phyloP scores from a whole-genome alignment of 1,140 invertebrate species.

The Leptoteleia sp. region DNA sequence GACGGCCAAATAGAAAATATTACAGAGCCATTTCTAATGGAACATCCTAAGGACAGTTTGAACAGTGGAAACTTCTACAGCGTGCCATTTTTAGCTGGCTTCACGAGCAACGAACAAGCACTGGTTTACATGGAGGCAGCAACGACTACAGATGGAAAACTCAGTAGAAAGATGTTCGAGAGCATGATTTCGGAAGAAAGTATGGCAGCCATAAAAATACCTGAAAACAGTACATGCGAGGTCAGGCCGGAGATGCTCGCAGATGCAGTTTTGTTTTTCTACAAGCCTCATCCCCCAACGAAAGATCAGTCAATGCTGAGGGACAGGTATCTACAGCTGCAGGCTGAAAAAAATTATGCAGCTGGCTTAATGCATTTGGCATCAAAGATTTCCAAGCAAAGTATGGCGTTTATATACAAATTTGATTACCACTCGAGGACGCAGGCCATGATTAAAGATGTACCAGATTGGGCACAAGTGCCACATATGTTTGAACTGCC shows the following conservation, averaged over 20 bases:
- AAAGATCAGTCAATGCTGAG: conserved; percentile 83
- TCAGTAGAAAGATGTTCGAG: conserved; percentile 83
- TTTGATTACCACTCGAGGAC: conserved; percentile 89
- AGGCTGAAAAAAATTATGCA: conserved; percentile 88
- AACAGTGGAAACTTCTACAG: conserved; percentile 83
- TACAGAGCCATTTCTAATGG: conserved; percentile 85
- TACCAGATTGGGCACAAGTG: conserved; percentile 88
- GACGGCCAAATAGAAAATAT: conserved; percentile 86
- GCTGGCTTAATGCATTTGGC: conserved; percentile 86
- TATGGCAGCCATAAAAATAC: conserved; percentile 75
- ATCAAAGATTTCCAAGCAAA: conserved; percentile 83
- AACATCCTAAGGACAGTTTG: conserved; percentile 84
- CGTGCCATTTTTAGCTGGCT: conserved; percentile 87
- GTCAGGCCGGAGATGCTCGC: conserved; percentile 86
- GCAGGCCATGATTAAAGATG: conserved; percentile 82
- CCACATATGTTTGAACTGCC: conserved; percentile 90
- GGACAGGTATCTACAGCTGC: conserved; percentile 85
- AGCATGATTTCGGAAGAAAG: conserved; percentile 83
- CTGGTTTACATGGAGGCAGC: conserved; percentile 81
- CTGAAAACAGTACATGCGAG: conserved; percentile 84
- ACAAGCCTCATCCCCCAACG: conserved; percentile 84
- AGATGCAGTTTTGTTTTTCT: conserved; percentile 88
- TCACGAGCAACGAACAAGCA: conserved; percentile 89
- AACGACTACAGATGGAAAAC: conserved; percentile 81
- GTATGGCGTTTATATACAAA: conserved; percentile 75